Percentiles rank a stretch among this genome's conserved stretches.
phyloP scores from a whole-genome alignment of 2,888 invertebrate genomes.

The Melinaea menophilus region DNA sequence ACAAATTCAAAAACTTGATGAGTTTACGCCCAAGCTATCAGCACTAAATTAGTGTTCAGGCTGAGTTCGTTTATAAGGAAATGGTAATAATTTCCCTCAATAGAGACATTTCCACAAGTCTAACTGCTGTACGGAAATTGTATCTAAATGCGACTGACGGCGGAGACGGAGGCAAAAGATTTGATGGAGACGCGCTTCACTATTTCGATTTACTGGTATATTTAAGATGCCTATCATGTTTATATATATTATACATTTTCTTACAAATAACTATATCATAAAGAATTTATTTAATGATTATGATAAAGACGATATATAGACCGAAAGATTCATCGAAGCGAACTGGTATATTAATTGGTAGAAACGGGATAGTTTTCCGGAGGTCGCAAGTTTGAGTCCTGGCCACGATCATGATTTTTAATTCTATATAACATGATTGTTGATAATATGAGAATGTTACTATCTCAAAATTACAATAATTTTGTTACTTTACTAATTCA shows the following conservation, averaged over 20 bases:
- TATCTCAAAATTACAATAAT: background rate
- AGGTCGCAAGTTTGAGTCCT: too few relatives aligned
- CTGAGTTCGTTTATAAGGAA: constrained; percentile 26
- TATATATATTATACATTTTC: background rate
- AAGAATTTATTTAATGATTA: too few relatives aligned
- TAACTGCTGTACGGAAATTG: constrained; percentile 34
- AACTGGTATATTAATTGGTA: too few relatives aligned
- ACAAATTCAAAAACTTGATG: background rate
- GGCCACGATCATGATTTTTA: too few relatives aligned
- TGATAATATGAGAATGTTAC: background rate
- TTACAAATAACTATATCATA: too few relatives aligned
- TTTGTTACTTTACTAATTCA: background rate
- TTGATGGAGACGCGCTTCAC: constrained; percentile 9
- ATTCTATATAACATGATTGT: too few relatives aligned
- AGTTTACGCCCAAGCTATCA: constrained; percentile 15
- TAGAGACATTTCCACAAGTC: constrained; percentile 26
- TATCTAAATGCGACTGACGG: constrained; percentile 27
- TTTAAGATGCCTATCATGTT: background rate
- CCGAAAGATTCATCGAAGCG: too few relatives aligned
- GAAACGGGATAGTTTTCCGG: too few relatives aligned
- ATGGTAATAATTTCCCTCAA: constrained; percentile 37
- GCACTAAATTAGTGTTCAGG: constrained; percentile 8
- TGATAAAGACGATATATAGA: too few relatives aligned
- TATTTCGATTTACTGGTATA: constrained; percentile 14
- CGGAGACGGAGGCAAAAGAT: constrained; percentile 12